These are phyloP conservation scores for Hiodon tergisus DNA, from an alignment of 2,113 vertebrate genomes.

Conservation along the genomic window DNA sequence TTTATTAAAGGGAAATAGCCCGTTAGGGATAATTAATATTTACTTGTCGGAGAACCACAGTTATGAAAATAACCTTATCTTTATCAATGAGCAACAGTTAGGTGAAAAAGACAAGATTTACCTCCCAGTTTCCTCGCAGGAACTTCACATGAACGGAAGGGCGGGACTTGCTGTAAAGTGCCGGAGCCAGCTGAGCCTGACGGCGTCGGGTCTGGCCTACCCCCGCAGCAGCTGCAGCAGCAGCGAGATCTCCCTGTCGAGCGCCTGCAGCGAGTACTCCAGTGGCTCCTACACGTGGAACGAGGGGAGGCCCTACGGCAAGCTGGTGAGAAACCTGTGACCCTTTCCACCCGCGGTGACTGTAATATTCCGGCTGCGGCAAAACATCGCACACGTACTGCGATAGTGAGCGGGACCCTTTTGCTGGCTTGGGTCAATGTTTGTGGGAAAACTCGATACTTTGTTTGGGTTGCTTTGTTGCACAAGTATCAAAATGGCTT, in stretches of 20 bases:
- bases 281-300: constrained; percentile 86
- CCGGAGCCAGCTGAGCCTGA: constrained; percentile 67
- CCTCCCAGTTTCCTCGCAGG: constrained; percentile 48
- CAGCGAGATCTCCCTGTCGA: constrained; percentile 86
- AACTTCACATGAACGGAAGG: constrained; percentile 69
- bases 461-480: too few species aligned
- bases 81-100: too few species aligned
- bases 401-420: too few species aligned
- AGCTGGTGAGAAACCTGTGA: constrained; percentile 62
- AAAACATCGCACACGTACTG: too few species aligned
- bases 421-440: too few species aligned
- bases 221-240: constrained; percentile 83
- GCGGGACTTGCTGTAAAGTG: constrained; percentile 60
- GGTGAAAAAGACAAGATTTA: too few species aligned
- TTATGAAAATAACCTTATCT: background rate
- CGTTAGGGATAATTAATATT: too few species aligned
- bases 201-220: constrained; percentile 57
- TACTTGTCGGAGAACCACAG: background rate
- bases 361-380: too few species aligned
- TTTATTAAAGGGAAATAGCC: too few species aligned
- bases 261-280: constrained; percentile 88
- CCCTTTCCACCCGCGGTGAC: too few species aligned
- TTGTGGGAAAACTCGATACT: too few species aligned
- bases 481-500: background rate
- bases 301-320: constrained; percentile 70